A percentile compares a stretch with the other conserved stretches of the same genome.
Conservation (phyloP, 2,797 vertebrate species). For the Falco concolor region DNA sequence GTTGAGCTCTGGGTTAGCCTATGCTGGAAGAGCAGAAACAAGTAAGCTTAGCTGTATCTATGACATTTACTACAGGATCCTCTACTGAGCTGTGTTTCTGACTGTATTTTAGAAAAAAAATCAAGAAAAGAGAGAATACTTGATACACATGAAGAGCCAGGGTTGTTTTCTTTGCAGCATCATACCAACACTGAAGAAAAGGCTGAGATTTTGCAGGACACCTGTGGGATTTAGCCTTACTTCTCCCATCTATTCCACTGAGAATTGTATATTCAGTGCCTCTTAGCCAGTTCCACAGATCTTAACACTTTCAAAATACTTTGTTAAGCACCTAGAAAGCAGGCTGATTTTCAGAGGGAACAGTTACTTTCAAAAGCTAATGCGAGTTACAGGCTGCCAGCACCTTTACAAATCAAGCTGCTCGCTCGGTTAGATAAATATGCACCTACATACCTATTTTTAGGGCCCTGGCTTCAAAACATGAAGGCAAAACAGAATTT, state of each 20-base stretch:
- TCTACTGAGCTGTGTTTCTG: neutral
- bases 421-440: neutral
- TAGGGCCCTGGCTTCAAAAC: neutral
- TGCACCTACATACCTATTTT: neutral
- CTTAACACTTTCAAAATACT: neutral
- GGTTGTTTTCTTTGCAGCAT: neutral
- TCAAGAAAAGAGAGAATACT: neutral
- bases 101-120: neutral
- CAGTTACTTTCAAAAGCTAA: neutral
- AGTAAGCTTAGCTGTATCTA: neutral
- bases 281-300: neutral
- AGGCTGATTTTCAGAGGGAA: neutral
- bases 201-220: neutral
- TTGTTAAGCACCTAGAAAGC: neutral
- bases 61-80: neutral
- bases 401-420: neutral
- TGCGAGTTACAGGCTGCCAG: neutral
- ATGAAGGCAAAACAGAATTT: neutral
- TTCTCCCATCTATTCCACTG: neutral
- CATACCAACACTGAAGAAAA: neutral
- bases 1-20: neutral
- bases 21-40: neutral
- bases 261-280: neutral
- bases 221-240: neutral
- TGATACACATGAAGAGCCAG: neutral